Percentiles rank a stretch among this genome's conserved stretches.
Evolutionary conservation across 2,888 invertebrate genomes (phyloP).

Genomic region (Lepidonotus clava): DNA sequence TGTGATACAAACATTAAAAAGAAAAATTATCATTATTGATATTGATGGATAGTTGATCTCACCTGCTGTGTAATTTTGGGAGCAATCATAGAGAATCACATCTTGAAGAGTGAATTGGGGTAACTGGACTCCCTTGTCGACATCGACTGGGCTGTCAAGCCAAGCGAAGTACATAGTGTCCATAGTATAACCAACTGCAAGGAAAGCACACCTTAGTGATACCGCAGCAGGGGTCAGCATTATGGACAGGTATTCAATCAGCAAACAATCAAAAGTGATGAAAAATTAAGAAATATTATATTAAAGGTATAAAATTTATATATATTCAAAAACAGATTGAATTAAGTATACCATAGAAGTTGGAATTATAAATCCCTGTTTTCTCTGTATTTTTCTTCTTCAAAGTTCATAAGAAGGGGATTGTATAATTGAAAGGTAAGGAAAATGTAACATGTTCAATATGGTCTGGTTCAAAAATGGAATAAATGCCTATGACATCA

Average conservation of each 20-base stretch:
- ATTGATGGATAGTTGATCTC: too few species aligned
- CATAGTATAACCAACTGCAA: conserved; percentile 67
- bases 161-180: conserved; percentile 65
- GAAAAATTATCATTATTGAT: too few species aligned
- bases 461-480: neutral
- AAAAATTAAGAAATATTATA: neutral
- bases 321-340: neutral
- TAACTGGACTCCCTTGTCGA: conserved; percentile 63
- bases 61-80: conserved; percentile 67
- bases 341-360: neutral
- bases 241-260: neutral
- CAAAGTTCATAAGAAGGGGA: neutral
- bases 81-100: conserved; percentile 64
- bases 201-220: conserved; percentile 51
- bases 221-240: neutral
- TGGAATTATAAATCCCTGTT: too few species aligned
- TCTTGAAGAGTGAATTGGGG: conserved; percentile 64
- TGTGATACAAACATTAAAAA: too few species aligned
- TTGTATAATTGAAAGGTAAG: neutral
- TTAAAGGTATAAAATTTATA: neutral
- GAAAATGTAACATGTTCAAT: neutral
- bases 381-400: too few species aligned
- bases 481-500: neutral
- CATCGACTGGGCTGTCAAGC: conserved; percentile 64
- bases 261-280: neutral